Conservation (phyloP, 2,888 invertebrate species). For the Portevinia maculata region DNA sequence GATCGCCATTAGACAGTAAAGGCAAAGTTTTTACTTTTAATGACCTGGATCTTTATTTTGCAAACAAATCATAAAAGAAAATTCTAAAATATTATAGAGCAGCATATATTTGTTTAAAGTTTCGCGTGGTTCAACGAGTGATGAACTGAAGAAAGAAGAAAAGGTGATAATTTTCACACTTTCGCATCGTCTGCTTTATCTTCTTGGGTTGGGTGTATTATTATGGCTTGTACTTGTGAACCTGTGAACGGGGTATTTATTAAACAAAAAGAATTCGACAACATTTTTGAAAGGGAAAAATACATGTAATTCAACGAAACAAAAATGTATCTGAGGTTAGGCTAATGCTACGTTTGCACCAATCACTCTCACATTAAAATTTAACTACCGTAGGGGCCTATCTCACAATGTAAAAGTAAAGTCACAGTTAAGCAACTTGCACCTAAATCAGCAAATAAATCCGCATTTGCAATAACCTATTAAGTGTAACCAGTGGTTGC, state of each 20-base stretch:
- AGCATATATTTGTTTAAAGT: slow-evolving; percentile 28
- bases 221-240: slow-evolving; percentile 18
- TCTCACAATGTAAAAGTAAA: no score
- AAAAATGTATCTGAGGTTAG: slow-evolving; percentile 4
- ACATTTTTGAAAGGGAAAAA: slow-evolving; percentile 2
- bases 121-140: slow-evolving; percentile 3
- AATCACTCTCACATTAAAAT: no score
- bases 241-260: slow-evolving; percentile 56
- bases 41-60: slow-evolving; percentile 26
- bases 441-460: no score
- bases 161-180: slow-evolving; percentile 59
- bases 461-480: no score
- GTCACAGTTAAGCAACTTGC: no score
- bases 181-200: slow-evolving; percentile 50
- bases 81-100: slow-evolving; percentile 58
- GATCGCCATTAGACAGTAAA: slow-evolving; percentile 34
- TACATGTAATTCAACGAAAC: slow-evolving; percentile 1
- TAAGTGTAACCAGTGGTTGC: no score
- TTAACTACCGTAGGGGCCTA: no score
- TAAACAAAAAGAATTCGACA: slow-evolving; percentile 24
- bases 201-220: slow-evolving; percentile 5
- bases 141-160: slow-evolving; percentile 9
- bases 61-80: slow-evolving; percentile 48
- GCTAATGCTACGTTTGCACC: no score
- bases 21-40: slow-evolving; percentile 12